These are phyloP conservation scores for Sesamia nonagrioides DNA, from an alignment of 1,140 invertebrate species.

Conservation along the genomic window DNA sequence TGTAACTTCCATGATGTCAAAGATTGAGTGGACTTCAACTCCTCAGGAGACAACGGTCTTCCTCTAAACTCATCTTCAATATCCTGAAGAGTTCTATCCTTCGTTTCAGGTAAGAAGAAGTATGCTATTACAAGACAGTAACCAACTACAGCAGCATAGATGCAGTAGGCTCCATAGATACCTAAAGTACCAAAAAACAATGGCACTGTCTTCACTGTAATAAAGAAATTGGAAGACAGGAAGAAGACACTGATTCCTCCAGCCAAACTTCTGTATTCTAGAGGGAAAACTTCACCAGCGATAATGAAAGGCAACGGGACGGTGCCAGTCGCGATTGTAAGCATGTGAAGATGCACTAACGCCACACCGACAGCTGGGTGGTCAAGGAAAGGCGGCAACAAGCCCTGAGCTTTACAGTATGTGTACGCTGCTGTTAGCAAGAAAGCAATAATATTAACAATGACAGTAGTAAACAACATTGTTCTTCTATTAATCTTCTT, in stretches of 20 bases:
- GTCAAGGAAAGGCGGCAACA: constrained; percentile 56
- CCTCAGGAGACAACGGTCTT: constrained; percentile 60
- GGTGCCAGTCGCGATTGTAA: constrained; percentile 68
- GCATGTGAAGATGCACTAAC: constrained; percentile 68
- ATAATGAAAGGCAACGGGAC: constrained; percentile 70
- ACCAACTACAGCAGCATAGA: constrained; percentile 62
- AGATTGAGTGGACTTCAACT: constrained; percentile 67
- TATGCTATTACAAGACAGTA: constrained; percentile 64
- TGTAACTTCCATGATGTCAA: constrained; percentile 68
- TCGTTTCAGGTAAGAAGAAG: constrained; percentile 71
- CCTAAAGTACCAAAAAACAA: constrained; percentile 65
- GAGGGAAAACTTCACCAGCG: constrained; percentile 69
- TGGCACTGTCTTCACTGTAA: constrained; percentile 70
- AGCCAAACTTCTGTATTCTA: constrained; percentile 71
- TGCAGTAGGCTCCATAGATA: constrained; percentile 64
- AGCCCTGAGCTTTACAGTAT: constrained; percentile 56
- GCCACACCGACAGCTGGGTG: constrained; percentile 63
- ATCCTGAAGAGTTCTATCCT: constrained; percentile 72
- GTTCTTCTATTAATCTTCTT: constrained; percentile 67
- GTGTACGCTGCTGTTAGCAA: constrained; percentile 63
- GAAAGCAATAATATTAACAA: constrained; percentile 62
- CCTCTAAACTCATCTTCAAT: constrained; percentile 75
- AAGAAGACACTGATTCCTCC: constrained; percentile 70
- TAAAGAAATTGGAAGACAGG: constrained; percentile 68
- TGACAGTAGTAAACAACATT: constrained; percentile 62